Base-by-base conservation (phyloP, 2,797 vertebrate genomes). In the Cossypha dichroa region DNA sequence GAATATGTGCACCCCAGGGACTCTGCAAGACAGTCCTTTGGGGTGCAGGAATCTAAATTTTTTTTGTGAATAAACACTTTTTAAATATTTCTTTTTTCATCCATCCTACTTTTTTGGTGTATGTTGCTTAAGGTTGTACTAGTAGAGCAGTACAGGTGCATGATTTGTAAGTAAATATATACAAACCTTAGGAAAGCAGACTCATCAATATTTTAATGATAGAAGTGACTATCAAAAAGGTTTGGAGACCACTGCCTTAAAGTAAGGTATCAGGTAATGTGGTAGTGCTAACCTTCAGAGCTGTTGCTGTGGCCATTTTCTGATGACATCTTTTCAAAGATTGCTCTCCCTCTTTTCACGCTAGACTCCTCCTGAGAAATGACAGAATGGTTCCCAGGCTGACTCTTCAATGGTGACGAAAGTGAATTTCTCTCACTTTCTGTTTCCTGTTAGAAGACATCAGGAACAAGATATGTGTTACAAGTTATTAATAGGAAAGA, bases 401-500 rank as follows among this genome's bases (percentile, higher is more conserved):
- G 96, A 74, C 78, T 97, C 94, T 96, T 97, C 82, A 67, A 31
- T 29, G 89, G 49, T 56, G 97, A 80, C 73, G 97, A 97, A 94
- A 93, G 92, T 59, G 97, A 97, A 96, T 85, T 97, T 97, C 92
- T 96, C 92, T 97, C 97, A 66, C 73, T 97, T 97, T 97, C 97
- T 67, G 76, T 76, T 97, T 98, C 98, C 98, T 98, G 95, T 98
- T 97, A 72, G 92, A 95, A 98, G 90, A 98, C 76, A 98, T 93
- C 80, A 96, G 97, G 48, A 54, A 34, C 92, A 85, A 68, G 63
- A 91, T 86, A 54, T 74, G 36, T 85, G 80, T 97, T 97, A 95
- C 95, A 97, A 96, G 82, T 91, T 97, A 95, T 87, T 94, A 76
- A 87, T 88, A 74, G 79, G 82, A 96, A 97, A 94, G 92, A 97